These are phyloP conservation scores for Halichoerus grypus DNA, from an alignment of 2,113 vertebrate species.

Conservation along the genomic window DNA sequence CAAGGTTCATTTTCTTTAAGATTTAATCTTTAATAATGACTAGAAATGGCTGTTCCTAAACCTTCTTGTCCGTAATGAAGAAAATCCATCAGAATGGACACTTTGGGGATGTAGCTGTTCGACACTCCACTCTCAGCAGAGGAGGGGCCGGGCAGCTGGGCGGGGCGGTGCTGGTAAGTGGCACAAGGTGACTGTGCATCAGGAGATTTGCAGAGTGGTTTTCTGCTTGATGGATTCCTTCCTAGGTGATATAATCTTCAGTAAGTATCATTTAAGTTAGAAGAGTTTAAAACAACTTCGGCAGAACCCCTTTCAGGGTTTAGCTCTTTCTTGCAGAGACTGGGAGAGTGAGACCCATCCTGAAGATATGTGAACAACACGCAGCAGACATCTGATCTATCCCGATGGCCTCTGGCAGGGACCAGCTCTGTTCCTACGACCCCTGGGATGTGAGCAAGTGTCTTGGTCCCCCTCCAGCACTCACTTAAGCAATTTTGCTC, in stretches of 20 bases:
- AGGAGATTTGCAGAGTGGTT: not conserved
- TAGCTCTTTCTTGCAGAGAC: not conserved
- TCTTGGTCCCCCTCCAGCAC: not conserved
- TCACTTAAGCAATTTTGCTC: not conserved
- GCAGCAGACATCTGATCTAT: not conserved
- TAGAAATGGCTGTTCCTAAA: not conserved
- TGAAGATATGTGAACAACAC: not conserved
- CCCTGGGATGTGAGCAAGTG: not conserved
- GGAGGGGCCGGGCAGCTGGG: no score
- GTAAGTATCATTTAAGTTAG: not conserved
- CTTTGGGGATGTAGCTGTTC: not conserved
- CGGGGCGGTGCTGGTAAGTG: not conserved
- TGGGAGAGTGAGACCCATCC: not conserved
- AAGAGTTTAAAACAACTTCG: not conserved
- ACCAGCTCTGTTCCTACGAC: not conserved
- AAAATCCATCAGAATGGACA: not conserved
- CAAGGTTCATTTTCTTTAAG: slow-evolving; percentile 46
- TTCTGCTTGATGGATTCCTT: not conserved
- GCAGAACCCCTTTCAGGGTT: not conserved
- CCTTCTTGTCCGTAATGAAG: not conserved
- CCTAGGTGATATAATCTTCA: not conserved
- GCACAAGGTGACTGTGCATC: not conserved
- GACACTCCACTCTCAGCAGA: not conserved
- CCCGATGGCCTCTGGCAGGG: not conserved
- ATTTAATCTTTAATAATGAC: slow-evolving; percentile 40